Conservation (phyloP, 1,140 invertebrate genomes). For the Brachionus sp. region DNA sequence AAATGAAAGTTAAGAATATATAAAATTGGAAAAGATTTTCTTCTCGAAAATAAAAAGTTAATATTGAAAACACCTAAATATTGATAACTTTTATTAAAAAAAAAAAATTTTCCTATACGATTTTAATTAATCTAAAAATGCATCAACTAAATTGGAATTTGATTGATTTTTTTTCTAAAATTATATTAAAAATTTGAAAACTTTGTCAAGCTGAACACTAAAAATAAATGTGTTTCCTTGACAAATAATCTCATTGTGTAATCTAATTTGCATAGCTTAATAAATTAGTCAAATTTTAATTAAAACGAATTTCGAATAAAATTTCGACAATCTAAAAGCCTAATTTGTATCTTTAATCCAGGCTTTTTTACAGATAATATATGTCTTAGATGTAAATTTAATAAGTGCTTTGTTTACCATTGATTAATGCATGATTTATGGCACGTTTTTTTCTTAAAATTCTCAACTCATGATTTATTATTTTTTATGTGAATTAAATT, state of each 20-base stretch:
- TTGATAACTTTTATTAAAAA: too few relatives aligned
- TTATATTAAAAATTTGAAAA: neutral
- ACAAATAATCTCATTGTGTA: neutral
- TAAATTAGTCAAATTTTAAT: neutral
- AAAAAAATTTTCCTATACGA: too few relatives aligned
- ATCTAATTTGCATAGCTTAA: neutral
- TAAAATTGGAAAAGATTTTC: too few relatives aligned
- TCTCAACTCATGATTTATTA: neutral
- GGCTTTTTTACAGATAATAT: neutral
- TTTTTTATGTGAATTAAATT: neutral
- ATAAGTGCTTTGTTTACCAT: neutral
- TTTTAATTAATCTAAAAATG: too few relatives aligned
- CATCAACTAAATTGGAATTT: too few relatives aligned
- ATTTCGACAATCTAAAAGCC: neutral
- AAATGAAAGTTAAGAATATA: too few relatives aligned
- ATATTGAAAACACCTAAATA: too few relatives aligned
- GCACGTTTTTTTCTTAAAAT: neutral
- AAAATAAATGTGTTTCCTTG: neutral
- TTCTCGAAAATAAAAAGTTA: too few relatives aligned
- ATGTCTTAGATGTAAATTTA: neutral
- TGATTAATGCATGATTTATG: neutral
- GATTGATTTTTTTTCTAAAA: neutral
- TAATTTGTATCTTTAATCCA: neutral
- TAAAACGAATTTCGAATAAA: neutral
- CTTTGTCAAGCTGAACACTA: neutral